Base-by-base conservation (phyloP, 35 echinoderm and acorn worm species). In the Lytechinus pictus region DNA sequence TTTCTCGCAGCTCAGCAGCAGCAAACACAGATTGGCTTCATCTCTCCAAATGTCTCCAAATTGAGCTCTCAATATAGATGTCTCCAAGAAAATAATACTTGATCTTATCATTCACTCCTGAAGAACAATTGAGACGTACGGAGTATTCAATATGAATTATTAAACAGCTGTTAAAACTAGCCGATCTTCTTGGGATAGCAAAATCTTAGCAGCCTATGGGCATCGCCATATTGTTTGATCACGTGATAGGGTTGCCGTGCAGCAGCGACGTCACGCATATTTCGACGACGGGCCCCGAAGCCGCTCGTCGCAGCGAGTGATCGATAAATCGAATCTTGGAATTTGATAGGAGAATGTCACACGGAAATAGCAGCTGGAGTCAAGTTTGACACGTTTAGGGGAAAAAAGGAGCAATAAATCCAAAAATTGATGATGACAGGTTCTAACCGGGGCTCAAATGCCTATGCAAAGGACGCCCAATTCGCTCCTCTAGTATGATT, bases 171-270 rank as follows among this genome's bases (percentile, higher is more conserved):
- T 79, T 79, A 79, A 79, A 79, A 79, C 16, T 79, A 44, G 66
- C n/a, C n/a, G 66, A 24, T 24, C 33, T 51, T 9, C 52, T 90
- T 9, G 9, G 29, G 4, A 5, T 9, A 10, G 52, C 88, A 21
- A 90, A 93, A 57, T n/a, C 57, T 44, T 44, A 44, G 33, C 54
- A 27, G 52, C 53, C 53, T 54, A 95, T 61, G 91, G 53, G 11
- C 52, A 93, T 86, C 94, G 96, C 96, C 96, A 97, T 97, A 94
- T 97, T 97, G 96, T 97, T 97, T 97, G 95, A 95, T 97, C 96
- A 97, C 94, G 94, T 97, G 96, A 89, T 9, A 10, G 58, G 54
- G 96, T 96, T 95, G 96, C 96, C 87, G 53, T 91, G 96, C 91
- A 66, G 52, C 52, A 16, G 57, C 92, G 92, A 53, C 92, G 53